These are phyloP conservation scores for Falco naumanni DNA, from an alignment of 2,797 vertebrate genomes.

Conservation along the genomic window DNA sequence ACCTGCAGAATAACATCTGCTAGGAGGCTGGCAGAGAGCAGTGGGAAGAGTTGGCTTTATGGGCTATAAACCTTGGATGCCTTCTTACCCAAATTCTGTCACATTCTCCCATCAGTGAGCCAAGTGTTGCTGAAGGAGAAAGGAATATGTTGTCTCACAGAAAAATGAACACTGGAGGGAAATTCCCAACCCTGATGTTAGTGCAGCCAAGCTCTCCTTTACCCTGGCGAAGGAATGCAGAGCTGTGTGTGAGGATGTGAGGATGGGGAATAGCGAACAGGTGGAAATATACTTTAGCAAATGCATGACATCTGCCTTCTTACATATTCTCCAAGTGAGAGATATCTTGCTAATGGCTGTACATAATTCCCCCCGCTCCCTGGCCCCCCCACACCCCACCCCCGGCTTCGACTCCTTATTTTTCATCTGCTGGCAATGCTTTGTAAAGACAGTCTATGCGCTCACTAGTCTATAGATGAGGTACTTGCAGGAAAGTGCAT, in stretches of 20 bases:
- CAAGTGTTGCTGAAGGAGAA: not conserved
- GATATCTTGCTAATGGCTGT: not conserved
- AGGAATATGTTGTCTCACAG: not conserved
- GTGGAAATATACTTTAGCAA: not conserved
- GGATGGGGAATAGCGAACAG: not conserved
- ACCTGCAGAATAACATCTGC: constrained; percentile 27
- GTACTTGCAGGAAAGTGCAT: not conserved
- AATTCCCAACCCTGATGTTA: not conserved
- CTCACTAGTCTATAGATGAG: not conserved
- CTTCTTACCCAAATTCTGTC: not conserved
- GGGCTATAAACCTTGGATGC: not conserved
- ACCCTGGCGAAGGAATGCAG: not conserved
- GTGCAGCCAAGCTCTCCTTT: not conserved
- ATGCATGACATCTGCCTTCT: not conserved
- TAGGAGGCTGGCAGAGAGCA: not conserved
- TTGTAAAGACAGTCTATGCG: accelerated
- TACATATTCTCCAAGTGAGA: not conserved
- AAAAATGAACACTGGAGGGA: not conserved
- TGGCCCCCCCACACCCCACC: accelerated
- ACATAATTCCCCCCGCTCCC: not conserved
- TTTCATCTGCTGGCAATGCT: not conserved
- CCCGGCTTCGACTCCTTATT: not conserved
- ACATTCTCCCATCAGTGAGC: not conserved
- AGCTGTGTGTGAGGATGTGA: not conserved
- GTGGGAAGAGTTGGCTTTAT: not conserved